Percentiles rank a stretch among this genome's conserved stretches.
phyloP scores from a whole-genome alignment of 2,888 invertebrate species.

The Tachina lurida region DNA sequence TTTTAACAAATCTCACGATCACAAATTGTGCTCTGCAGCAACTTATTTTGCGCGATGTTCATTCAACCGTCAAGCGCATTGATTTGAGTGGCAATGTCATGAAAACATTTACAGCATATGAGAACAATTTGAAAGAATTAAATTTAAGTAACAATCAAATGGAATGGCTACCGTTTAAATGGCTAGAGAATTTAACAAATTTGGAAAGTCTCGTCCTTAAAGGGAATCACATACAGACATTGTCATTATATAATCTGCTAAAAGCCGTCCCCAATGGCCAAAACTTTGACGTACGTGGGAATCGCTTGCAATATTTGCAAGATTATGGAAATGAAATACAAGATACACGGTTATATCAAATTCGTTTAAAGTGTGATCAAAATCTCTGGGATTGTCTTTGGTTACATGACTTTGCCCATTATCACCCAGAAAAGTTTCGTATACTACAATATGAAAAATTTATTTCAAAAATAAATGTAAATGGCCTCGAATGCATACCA shows the following conservation, averaged over 20 bases:
- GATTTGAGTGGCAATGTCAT: constrained; percentile 79
- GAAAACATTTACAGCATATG: constrained; percentile 70
- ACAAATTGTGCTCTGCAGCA: constrained; percentile 74
- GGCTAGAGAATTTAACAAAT: constrained; percentile 74
- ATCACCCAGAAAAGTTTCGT: constrained; percentile 79
- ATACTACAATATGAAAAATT: constrained; percentile 80
- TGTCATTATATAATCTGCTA: constrained; percentile 73
- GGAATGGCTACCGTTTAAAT: constrained; percentile 73
- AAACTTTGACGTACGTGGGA: constrained; percentile 75
- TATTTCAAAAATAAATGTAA: constrained; percentile 81
- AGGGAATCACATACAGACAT: constrained; percentile 74
- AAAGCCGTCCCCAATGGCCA: constrained; percentile 59
- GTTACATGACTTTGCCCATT: constrained; percentile 78
- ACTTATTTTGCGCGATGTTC: constrained; percentile 71
- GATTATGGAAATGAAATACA: constrained; percentile 61
- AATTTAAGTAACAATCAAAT: constrained; percentile 79
- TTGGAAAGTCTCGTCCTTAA: constrained; percentile 74
- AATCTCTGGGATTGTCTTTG: constrained; percentile 82
- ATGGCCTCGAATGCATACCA: constrained; percentile 79
- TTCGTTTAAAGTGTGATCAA: constrained; percentile 77
- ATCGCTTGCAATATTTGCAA: constrained; percentile 73
- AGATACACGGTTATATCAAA: constrained; percentile 62
- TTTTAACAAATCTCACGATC: constrained; percentile 75
- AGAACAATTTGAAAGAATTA: constrained; percentile 73
- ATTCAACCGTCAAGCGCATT: constrained; percentile 70